These are phyloP conservation scores for Patella caerulea DNA, from an alignment of 2,888 invertebrate genomes.

Conservation along the genomic window DNA sequence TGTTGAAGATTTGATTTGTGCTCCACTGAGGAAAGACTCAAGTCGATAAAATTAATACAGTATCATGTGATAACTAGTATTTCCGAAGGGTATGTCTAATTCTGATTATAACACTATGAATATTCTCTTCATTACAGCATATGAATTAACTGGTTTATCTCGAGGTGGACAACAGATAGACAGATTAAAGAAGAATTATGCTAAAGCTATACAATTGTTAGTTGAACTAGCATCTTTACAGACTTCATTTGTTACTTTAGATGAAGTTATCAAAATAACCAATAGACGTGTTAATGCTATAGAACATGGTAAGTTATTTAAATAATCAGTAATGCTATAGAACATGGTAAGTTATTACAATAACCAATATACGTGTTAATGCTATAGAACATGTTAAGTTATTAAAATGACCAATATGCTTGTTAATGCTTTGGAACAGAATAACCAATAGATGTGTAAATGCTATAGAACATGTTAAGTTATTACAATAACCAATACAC, in stretches of 20 bases:
- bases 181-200: constrained; percentile 97
- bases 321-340: constrained; percentile 85
- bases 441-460: too few species aligned
- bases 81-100: not conserved
- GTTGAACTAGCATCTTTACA: constrained; percentile 98
- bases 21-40: too few species aligned
- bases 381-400: constrained; percentile 95
- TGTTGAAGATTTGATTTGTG: too few species aligned
- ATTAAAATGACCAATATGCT: constrained; percentile 70
- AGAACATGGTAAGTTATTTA: constrained; percentile 84
- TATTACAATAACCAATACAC: constrained; percentile 61
- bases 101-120: not conserved
- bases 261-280: constrained; percentile 98
- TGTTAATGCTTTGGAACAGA: too few species aligned
- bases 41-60: too few species aligned
- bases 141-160: constrained; percentile 95
- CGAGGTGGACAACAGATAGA: constrained; percentile 97
- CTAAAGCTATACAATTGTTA: constrained; percentile 91
- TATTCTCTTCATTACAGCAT: constrained; percentile 74
- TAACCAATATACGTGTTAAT: constrained; percentile 84
- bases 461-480: constrained; percentile 95
- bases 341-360: constrained; percentile 82
- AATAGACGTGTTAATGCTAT: constrained; percentile 99
- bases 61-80: too few species aligned
- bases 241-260: constrained; percentile 97